These are phyloP conservation scores for Falco concolor DNA, from an alignment of 2,797 vertebrate genomes.

Conservation along the genomic window DNA sequence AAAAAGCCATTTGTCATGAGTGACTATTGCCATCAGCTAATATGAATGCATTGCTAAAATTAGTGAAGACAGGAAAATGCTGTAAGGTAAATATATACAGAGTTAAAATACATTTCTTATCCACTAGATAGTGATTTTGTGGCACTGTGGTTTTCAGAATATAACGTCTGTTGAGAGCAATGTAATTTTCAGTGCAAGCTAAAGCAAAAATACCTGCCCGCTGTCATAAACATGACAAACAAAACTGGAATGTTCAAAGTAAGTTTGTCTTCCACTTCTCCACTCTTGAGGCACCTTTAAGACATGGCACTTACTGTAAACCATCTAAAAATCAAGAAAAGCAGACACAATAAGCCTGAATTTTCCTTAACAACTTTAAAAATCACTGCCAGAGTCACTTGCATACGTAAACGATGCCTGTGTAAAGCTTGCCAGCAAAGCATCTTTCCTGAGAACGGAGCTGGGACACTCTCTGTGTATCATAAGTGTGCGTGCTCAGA, in stretches of 20 bases:
- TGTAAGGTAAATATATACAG: slow-evolving; percentile 87
- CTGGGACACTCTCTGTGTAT: slow-evolving; percentile 71
- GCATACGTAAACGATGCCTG: slow-evolving; percentile 70
- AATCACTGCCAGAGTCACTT: slow-evolving; percentile 63
- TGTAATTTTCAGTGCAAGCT: slow-evolving; percentile 89
- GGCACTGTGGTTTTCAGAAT: slow-evolving; percentile 74
- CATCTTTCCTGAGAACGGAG: slow-evolving; percentile 84
- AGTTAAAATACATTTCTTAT: slow-evolving; percentile 77
- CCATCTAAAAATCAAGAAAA: slow-evolving; percentile 63
- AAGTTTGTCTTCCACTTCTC: slow-evolving; percentile 71
- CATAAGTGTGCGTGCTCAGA: slow-evolving; percentile 96
- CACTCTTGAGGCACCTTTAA: slow-evolving; percentile 68
- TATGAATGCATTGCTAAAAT: slow-evolving; percentile 79
- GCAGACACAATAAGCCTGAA: slow-evolving; percentile 55
- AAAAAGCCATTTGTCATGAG: slow-evolving; percentile 68
- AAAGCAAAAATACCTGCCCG: slow-evolving; percentile 81
- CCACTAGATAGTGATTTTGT: slow-evolving; percentile 74
- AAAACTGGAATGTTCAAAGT: slow-evolving; percentile 87
- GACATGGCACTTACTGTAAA: slow-evolving; percentile 69
- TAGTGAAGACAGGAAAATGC: slow-evolving; percentile 82
- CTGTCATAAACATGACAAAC: slow-evolving; percentile 71
- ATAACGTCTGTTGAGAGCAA: slow-evolving; percentile 75
- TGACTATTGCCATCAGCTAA: slow-evolving; percentile 76
- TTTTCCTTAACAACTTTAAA: slow-evolving; percentile 47
- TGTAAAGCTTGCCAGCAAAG: slow-evolving; percentile 70